A percentile compares a stretch with the other conserved stretches of the same genome.
phyloP scores from a whole-genome alignment of 2,113 vertebrate species.

The Nesoenas mayeri region DNA sequence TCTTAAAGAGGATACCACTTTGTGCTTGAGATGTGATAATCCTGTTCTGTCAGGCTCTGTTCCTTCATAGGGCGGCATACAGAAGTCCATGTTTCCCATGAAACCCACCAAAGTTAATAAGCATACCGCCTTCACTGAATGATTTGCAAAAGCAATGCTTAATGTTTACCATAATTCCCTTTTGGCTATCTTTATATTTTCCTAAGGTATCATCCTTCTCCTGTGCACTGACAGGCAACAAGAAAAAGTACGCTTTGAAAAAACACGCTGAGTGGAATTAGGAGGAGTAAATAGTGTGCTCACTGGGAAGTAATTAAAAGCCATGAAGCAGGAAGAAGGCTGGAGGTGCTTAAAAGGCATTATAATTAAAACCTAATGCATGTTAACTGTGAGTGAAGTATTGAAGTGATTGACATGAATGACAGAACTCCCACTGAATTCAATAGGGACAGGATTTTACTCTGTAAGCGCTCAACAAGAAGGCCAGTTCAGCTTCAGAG shows the following conservation, averaged over 20 bases:
- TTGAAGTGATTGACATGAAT: constrained; percentile 28
- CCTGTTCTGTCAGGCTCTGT: not conserved
- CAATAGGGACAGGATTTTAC: not conserved
- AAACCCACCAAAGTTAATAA: not conserved
- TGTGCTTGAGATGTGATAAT: not conserved
- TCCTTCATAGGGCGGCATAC: not conserved
- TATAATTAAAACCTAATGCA: constrained; percentile 56
- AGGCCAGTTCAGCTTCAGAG: constrained; percentile 13
- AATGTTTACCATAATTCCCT: not conserved
- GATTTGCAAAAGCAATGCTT: not conserved
- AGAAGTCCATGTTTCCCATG: not conserved
- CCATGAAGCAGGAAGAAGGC: constrained; percentile 21
- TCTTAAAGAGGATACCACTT: not conserved
- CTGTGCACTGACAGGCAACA: not conserved
- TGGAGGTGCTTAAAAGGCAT: constrained; percentile 34
- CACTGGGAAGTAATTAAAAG: constrained; percentile 45
- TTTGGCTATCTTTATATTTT: not conserved
- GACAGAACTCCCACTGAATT: constrained; percentile 48
- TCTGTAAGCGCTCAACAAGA: not conserved
- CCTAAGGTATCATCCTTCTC: not conserved
- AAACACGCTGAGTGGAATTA: constrained; percentile 20
- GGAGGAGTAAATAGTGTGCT: constrained; percentile 34
- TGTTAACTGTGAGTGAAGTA: constrained; percentile 18
- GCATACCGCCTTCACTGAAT: not conserved
- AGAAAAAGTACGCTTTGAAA: not conserved